phyloP scores from a whole-genome alignment of 2,113 vertebrate species.

The Petroica traversi region DNA sequence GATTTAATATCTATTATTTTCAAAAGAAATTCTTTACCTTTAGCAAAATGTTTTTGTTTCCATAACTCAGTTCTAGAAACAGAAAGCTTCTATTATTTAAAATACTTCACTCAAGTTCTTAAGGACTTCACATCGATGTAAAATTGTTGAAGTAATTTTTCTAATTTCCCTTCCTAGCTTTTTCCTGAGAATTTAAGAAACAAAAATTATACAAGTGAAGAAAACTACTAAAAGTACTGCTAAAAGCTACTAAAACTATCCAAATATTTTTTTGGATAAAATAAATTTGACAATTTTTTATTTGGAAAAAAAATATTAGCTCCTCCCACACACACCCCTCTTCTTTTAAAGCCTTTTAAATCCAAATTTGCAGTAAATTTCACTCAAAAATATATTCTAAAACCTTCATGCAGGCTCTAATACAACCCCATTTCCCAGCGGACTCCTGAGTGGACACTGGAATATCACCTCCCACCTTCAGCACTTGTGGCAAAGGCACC shows the following conservation, averaged over 20 bases:
- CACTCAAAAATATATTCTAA: neutral
- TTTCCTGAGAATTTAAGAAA: neutral
- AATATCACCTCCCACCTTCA: neutral
- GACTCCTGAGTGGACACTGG: neutral
- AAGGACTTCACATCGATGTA: neutral
- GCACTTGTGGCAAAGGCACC: neutral
- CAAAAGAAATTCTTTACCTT: neutral
- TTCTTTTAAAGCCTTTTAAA: neutral
- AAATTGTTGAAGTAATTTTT: neutral
- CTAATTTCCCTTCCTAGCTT: neutral
- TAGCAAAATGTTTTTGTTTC: neutral
- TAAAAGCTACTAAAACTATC: too few relatives aligned
- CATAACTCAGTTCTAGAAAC: neutral
- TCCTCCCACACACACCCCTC: accelerated
- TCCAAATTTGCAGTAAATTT: neutral
- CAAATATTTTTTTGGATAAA: neutral
- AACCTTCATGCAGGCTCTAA: neutral
- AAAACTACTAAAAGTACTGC: neutral
- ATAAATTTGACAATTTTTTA: neutral
- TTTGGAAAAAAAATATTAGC: neutral
- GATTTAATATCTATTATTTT: neutral
- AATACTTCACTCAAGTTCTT: neutral
- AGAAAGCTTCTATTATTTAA: neutral
- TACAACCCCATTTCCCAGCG: neutral
- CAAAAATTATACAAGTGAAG: neutral